phyloP scores from a whole-genome alignment of 92 coral and sea anemone genomes.

The Virgularia gustaviana region DNA sequence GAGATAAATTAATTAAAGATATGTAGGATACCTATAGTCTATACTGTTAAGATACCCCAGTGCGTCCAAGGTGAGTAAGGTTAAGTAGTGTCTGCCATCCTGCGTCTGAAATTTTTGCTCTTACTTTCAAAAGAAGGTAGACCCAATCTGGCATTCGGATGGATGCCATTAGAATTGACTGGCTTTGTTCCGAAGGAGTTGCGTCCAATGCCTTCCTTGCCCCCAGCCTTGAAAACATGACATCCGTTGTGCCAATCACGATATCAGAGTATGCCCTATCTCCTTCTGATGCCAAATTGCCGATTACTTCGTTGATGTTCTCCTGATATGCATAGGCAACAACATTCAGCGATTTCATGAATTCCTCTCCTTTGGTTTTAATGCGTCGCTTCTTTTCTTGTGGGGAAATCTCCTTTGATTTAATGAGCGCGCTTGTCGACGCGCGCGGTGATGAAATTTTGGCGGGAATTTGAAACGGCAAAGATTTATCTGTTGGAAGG shows the following conservation, averaged over 20 bases:
- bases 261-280: slow-evolving; percentile 4
- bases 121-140: background rate
- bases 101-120: slow-evolving; percentile 13
- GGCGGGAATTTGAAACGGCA: background rate
- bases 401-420: no score
- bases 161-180: background rate
- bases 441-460: slow-evolving; percentile 14
- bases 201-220: background rate
- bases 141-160: background rate
- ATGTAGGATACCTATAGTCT: no score
- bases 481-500: background rate
- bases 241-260: no score
- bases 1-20: no score
- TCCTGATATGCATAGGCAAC: slow-evolving; percentile 9
- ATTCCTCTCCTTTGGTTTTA: no score
- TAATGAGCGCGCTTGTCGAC: background rate
- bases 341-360: no score
- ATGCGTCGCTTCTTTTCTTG: no score
- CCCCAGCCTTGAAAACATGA: background rate
- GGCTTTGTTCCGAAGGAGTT: slow-evolving; percentile 15
- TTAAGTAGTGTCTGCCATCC: slow-evolving; percentile 11
- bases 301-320: slow-evolving; percentile 14
- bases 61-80: background rate
- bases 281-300: slow-evolving; percentile 17
- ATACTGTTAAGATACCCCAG: slow-evolving; percentile 10